A percentile compares a stretch with the other conserved stretches of the same genome.
These are phyloP conservation scores for Xestia c-nigrum DNA, from an alignment of 2,888 invertebrate genomes.

Conservation along the genomic window DNA sequence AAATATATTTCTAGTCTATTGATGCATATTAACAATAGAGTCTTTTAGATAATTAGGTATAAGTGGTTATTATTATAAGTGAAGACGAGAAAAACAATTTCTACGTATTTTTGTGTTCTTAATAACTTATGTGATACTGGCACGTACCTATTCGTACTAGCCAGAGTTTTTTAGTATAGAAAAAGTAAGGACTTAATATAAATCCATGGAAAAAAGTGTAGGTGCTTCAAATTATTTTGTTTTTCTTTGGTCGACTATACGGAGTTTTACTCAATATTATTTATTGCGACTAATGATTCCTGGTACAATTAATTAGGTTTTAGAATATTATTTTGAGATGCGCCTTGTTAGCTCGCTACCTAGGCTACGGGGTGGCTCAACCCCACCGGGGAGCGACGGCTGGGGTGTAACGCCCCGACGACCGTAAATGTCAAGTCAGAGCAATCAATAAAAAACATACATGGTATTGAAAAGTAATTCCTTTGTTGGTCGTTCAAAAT, in stretches of 20 bases:
- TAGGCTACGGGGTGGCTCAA: conserved; percentile 1
- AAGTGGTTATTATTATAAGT: background rate
- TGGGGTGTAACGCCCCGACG: conserved; percentile 33
- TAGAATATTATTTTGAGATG: conserved; percentile 5
- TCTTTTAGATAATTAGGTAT: background rate
- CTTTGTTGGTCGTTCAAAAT: background rate
- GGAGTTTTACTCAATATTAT: background rate
- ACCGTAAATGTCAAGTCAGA: conserved; percentile 16
- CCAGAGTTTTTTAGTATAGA: background rate
- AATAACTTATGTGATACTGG: background rate
- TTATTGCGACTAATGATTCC: background rate
- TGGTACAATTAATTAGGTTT: background rate
- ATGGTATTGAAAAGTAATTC: background rate
- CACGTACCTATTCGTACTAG: background rate
- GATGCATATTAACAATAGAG: too few species aligned
- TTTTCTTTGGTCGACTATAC: background rate
- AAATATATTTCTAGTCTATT: background rate
- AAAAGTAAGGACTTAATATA: background rate
- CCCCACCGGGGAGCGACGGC: background rate
- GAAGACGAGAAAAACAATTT: background rate
- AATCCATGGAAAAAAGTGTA: background rate
- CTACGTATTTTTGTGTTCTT: background rate
- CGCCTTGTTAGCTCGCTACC: conserved; percentile 4
- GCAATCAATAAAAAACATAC: conserved; percentile 37
- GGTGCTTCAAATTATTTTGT: background rate